phyloP scores from a whole-genome alignment of 2,888 invertebrate species.

The Drosophila parthenogenetica region DNA sequence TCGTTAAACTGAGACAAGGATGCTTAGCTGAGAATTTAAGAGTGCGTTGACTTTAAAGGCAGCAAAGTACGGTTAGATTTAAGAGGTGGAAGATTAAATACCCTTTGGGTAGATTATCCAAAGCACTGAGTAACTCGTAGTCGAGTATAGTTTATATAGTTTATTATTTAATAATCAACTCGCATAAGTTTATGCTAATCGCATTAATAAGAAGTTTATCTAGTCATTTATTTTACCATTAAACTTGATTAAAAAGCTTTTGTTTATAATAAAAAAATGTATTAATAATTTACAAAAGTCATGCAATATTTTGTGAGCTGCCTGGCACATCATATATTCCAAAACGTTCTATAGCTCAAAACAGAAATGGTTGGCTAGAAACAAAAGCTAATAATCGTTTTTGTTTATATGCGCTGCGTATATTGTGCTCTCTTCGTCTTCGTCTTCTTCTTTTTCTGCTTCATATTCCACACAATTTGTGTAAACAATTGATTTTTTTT shows the following conservation, averaged over 20 bases:
- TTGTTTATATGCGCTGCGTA: slow-evolving; percentile 56
- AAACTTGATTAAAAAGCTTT: neutral
- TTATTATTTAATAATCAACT: neutral
- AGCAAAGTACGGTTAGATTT: neutral
- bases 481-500: slow-evolving; percentile 68
- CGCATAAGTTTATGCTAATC: neutral
- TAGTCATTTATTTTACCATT: neutral
- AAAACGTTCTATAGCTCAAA: slow-evolving; percentile 3
- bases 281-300: slow-evolving; percentile 4
- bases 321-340: slow-evolving; percentile 23
- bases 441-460: neutral
- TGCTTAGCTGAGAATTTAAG: slow-evolving; percentile 11
- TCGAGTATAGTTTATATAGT: neutral
- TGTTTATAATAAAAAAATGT: slow-evolving; percentile 23
- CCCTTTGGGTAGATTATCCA: neutral
- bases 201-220: slow-evolving; percentile 12
- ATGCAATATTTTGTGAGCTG: slow-evolving; percentile 6
- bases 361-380: slow-evolving; percentile 15
- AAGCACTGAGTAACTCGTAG: neutral
- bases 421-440: slow-evolving; percentile 1
- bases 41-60: slow-evolving; percentile 22
- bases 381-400: slow-evolving; percentile 62
- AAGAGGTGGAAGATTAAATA: neutral
- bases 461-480: slow-evolving; percentile 4
- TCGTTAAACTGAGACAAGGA: slow-evolving; percentile 15